These are phyloP conservation scores for Melieria picta DNA, from an alignment of 2,888 invertebrate genomes.

Conservation along the genomic window DNA sequence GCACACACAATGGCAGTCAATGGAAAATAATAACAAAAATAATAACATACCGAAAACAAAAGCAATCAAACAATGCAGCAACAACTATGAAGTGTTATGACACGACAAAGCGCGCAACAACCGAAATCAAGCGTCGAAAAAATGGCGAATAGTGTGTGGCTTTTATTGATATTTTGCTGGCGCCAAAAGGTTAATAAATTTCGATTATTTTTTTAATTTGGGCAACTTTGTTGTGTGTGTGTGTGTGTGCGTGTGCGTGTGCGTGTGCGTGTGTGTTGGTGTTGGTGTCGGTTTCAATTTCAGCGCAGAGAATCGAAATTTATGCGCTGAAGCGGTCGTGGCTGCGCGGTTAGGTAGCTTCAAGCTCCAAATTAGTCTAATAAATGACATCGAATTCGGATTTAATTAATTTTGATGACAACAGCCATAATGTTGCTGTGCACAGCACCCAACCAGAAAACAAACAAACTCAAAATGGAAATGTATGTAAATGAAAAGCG, in stretches of 20 bases:
- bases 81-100: neutral
- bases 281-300: neutral
- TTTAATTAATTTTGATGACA: constrained; percentile 27
- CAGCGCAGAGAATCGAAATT: neutral
- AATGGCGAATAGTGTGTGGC: neutral
- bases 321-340: neutral
- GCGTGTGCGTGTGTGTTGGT: too few relatives aligned
- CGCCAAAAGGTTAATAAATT: constrained; percentile 9
- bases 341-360: too few relatives aligned
- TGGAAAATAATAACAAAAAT: too few relatives aligned
- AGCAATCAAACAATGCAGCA: too few relatives aligned
- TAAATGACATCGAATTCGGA: neutral
- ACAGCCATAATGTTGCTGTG: too few relatives aligned
- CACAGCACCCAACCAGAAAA: too few relatives aligned
- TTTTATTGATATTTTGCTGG: constrained; percentile 3
- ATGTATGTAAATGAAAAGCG: too few relatives aligned
- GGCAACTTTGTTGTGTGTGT: neutral
- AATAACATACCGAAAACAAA: too few relatives aligned
- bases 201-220: neutral
- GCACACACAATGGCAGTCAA: too few relatives aligned
- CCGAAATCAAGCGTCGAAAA: neutral
- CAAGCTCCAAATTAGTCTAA: neutral
- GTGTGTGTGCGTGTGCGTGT: too few relatives aligned
- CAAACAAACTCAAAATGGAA: too few relatives aligned
- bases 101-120: neutral